Base-by-base conservation (phyloP, 2,797 vertebrate species). In the Myotis findleyi region DNA sequence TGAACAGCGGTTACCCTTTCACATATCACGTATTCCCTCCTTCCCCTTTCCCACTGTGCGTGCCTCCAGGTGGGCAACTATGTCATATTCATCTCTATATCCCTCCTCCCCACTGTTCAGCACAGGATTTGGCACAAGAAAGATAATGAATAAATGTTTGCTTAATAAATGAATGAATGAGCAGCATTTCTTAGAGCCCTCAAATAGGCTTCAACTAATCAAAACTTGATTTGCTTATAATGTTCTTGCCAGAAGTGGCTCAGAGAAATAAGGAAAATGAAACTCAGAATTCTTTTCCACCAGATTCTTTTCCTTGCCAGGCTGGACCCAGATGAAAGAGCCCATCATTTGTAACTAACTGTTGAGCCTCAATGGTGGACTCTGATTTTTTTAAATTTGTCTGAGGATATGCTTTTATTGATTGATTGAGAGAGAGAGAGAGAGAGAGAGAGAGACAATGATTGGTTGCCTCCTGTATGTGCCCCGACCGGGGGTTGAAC, bases 191-290 rank as follows among this genome's bases (percentile, higher is more conserved):
- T 69, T 30, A 72, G 89, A 69, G 59, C 36, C 62, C 66, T 87
- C 59, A 59, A 57, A 92, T 55, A 84, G 84, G 51, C 53, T 90
- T 92, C 72, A 14, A 62, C 27, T 30, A 57, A 96, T 86, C 93
- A 93, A 93, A 94, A 77, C 83, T 93, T 84, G 86, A 87, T 95
- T 94, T 91, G 71, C 66, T 91, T 89, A 76, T 64, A 93, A 91
- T 62, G 64, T 82, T 93, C 41, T 77, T 69, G 47, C 76, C 66
- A 72, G 75, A 88, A 72, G 86, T 27, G 49, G n/a, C 83, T 95
- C 93, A 86, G 92, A 92, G 92, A 93, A 95, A 81, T 47, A 75
- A 93, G 77, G 53, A 73, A 72, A 90, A 92, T 47, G 44, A 85
- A 86, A 82, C 66, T 59, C 94, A 75, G 79, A 84, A 89, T 59